Evolutionary conservation across 1,140 invertebrate species (phyloP).

Genomic region (Palaemon carinicauda): DNA sequence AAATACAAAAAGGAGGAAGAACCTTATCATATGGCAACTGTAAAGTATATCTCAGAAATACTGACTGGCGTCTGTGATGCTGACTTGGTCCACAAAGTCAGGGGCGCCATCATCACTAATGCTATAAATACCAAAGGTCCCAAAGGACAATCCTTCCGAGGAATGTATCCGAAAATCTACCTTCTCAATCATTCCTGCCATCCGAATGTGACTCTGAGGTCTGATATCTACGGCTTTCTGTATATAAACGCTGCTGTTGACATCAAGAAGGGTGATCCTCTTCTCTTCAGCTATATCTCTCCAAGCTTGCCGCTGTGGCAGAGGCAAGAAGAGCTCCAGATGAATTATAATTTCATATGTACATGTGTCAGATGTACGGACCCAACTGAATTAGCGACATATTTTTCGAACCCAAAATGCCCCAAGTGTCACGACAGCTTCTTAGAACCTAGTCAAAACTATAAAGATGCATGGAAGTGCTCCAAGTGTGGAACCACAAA

Average conservation of each 20-base stretch:
- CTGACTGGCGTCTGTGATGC: constrained; percentile 21
- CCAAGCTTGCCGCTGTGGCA: constrained; percentile 31
- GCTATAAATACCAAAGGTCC: constrained; percentile 31
- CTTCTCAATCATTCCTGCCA: constrained; percentile 38
- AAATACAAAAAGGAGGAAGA: constrained; percentile 28
- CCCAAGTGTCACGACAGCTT: constrained; percentile 11
- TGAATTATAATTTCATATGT: constrained; percentile 37
- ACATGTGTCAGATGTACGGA: constrained; percentile 31
- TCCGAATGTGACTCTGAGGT: constrained; percentile 30
- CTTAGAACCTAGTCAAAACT: constrained; percentile 16
- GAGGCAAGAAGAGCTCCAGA: constrained; percentile 30
- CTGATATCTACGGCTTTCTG: neutral
- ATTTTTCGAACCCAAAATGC: constrained; percentile 42
- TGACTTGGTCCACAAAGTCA: constrained; percentile 13
- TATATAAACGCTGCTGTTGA: constrained; percentile 24
- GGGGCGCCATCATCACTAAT: constrained; percentile 40
- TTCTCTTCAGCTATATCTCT: constrained; percentile 36
- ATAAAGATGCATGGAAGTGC: constrained; percentile 17
- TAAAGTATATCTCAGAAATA: constrained; percentile 20
- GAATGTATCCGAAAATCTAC: constrained; percentile 23
- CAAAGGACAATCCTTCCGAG: neutral
- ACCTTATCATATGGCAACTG: neutral
- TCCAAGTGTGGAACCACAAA: neutral
- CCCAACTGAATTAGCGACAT: constrained; percentile 43
- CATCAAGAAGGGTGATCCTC: constrained; percentile 35